Evolutionary conservation across 2,797 vertebrate genomes (phyloP).

Genomic region (Eutrigla gurnardus): DNA sequence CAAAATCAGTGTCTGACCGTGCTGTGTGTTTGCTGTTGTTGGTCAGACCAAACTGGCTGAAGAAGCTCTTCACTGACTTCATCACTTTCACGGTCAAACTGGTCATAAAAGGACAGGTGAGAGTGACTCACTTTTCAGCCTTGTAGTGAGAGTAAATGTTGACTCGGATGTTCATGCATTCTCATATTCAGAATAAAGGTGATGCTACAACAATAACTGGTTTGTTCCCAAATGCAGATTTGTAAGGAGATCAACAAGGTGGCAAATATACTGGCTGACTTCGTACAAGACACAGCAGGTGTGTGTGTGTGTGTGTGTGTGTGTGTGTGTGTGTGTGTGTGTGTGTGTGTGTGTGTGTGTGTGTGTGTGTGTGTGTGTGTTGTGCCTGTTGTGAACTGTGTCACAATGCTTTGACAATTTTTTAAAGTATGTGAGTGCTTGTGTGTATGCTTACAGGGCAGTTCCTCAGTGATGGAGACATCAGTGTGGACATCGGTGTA

Average conservation of each 20-base stretch:
- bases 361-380: conserved; percentile 14
- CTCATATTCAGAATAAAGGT: neutral
- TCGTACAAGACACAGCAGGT: conserved; percentile 88
- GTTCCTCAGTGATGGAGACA: conserved; percentile 85
- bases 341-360: conserved; percentile 21
- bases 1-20: neutral
- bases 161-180: neutral
- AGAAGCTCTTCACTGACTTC: conserved; percentile 89
- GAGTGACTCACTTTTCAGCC: conserved; percentile 11
- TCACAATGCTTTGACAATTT: too few relatives aligned
- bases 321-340: neutral
- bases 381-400: neutral
- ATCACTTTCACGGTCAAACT: conserved; percentile 91
- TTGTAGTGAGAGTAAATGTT: neutral
- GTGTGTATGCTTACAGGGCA: conserved; percentile 75
- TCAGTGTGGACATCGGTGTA: conserved; percentile 85
- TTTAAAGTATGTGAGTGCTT: neutral
- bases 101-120: conserved; percentile 90
- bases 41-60: conserved; percentile 88
- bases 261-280: conserved; percentile 86
- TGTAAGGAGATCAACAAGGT: conserved; percentile 91
- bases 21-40: conserved; percentile 13
- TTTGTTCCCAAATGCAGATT: conserved; percentile 80
- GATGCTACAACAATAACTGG: neutral
- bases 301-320: conserved; percentile 24